Evolutionary conservation across 2,797 vertebrate species (phyloP), one percentile per base, ranked within the genome.

Genomic region (Sebastes itinus): DNA sequence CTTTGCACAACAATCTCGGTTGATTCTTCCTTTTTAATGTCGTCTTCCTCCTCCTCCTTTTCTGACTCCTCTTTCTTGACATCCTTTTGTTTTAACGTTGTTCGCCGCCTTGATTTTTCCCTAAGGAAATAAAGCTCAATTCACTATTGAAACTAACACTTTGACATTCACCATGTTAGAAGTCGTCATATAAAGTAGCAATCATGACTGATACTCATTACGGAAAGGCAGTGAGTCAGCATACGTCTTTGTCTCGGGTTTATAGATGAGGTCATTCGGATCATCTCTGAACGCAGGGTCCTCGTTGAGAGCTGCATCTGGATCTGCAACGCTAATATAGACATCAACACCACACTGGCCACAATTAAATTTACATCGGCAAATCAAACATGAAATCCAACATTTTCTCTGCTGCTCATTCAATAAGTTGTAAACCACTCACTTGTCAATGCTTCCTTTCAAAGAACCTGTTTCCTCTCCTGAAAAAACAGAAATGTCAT

Each of bases 241-340:
- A 0, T 95, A 96, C 96, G 90, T 97, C 89, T 96, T 96, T 87
- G 95, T 85, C 23, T 96, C 94, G 0, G 96, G 95, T 82, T 95
- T 95, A 88, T 95, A 96, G 73, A 95, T 95, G 83, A 96, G 95
- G 87, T 96, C 96, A 91, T 95, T 95, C 55, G 95, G 96, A 79
- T 97, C 95, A 67, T 97, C 96, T 92, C 95, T 96, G 89, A 96
- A 96, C 11, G 95, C 94, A 90, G 94, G 91, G 70, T 97, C 96
- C 81, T 97, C 94, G 62, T 95, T 94, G 82, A 95, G 92, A 62
- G 96, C 86, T 85, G 95, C 93, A 22, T 96, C 96, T 49, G 95
- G 94, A 9, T 95, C 95, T 35, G 96, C 95, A 88, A 96, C 85
- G 2, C 96, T 96, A 93, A 84, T 75, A 68, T 68, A 72, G 85